These are phyloP conservation scores for Azemiops feae DNA, from an alignment of 2,113 vertebrate species.

Conservation along the genomic window DNA sequence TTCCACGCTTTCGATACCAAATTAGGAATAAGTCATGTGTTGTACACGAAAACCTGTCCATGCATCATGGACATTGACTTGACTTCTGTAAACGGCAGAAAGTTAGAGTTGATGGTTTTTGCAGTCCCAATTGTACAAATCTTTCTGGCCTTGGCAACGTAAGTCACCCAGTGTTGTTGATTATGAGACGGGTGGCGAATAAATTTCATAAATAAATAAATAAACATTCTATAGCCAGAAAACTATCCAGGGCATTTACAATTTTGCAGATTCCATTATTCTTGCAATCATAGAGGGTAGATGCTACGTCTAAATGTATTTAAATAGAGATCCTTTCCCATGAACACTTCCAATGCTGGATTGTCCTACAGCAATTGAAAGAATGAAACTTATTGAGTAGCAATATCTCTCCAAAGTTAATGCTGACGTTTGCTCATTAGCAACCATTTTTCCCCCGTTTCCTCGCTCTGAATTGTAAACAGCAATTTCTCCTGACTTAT, in stretches of 20 bases:
- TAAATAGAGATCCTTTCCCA: background rate
- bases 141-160: background rate
- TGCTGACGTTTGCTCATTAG: background rate
- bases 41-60: background rate
- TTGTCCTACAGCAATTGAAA: background rate
- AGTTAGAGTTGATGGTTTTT: background rate
- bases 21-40: background rate
- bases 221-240: background rate
- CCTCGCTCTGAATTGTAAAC: background rate
- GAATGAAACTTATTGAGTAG: background rate
- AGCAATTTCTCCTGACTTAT: background rate
- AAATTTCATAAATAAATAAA: background rate
- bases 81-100: background rate
- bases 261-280: background rate
- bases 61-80: background rate
- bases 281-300: background rate
- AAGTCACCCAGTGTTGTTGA: background rate
- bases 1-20: background rate
- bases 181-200: background rate
- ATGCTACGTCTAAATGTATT: background rate
- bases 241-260: background rate
- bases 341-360: background rate
- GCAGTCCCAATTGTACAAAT: background rate
- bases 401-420: background rate
- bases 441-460: background rate